Base-by-base conservation (phyloP, 2,888 invertebrate species). In the Linyphia triangularis region DNA sequence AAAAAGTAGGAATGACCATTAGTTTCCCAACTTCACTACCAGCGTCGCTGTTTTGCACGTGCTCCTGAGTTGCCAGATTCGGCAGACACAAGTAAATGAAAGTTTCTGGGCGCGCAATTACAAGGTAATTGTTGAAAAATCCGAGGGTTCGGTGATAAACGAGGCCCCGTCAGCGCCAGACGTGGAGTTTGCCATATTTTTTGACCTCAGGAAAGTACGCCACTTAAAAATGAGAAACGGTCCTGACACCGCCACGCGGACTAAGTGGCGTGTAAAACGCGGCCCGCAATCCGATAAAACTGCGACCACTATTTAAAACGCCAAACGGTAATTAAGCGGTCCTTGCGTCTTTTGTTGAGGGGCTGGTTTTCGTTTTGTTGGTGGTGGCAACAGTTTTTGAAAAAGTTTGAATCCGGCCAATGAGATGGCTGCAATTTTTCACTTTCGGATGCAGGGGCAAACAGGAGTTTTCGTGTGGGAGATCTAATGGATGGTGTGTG, bases 121-220 rank as follows among this genome's bases (percentile, higher is more conserved):
- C 86, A 81, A 67, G 81, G 86, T 88, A 88, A 88, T 88, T 88
- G 86, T 88, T 88, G 86, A 88, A 88, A 88, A 88, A 88, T 88
- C 81, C 73, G 22, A 40, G 70, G 9, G 3, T 51, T 28, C 81
- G 40, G 59, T 88, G 86, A 88, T 88, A 88, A 88, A 88, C 81
- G 81, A 88, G 75, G 26, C 67, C 9, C 40, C 67, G 86, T 88
- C 86, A 81, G 59, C 59, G 40, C 16, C 86, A 88, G 86, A 81
- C 81, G 75, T 57, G 79, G 75, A 81, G 86, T 88, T 88, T 82
- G 86, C 86, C 86, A 88, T 88, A 88, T 88, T 88, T 88, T 88
- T 88, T 88, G 86, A 88, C 86, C 86, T 81, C 81, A 22, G 13
- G 43, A 88, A 88, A 88, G 81, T 81, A 81, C 86, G 81, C 81